Evolutionary conservation across 2,888 invertebrate genomes (phyloP), one percentile per base, ranked within the genome.

Genomic region (Diplolepis rosae): DNA sequence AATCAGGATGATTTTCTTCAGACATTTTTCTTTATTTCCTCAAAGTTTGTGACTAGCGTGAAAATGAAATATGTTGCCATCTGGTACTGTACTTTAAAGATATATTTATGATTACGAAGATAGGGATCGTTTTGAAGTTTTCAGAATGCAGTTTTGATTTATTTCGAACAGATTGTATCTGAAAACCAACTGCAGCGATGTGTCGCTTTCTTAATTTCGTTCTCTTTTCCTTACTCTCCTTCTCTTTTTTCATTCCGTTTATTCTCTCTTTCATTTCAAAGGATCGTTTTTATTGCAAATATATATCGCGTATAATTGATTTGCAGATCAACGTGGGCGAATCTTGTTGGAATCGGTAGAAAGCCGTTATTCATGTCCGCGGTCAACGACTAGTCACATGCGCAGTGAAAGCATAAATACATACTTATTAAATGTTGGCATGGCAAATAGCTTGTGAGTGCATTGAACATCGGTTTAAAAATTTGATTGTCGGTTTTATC

Each of bases 291-390:
- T 66, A 66, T 66, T 65, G 81, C 81, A 82, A 83, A 83, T 83
- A 82, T 82, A 83, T 83, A 82, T 83, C 80, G 78, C 76, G 69
- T 78, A 79, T 84, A 84, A 84, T 84, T 84, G 83, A 84, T 83
- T 83, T 80, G 76, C 80, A 79, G 82, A 78, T 74, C 77, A 70
- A 80, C 77, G 84, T 84, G 83, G 84, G 84, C 83, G 84, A 84
- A 82, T 82, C 81, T 77, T 52, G 24, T 68, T 27, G 52, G 70
- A 76, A 82, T 83, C 82, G 71, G 78, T 73, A 72, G 78, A 79
- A 66, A 77, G 79, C 78, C 78, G 82, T 81, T 83, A 80, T 70
- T 82, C 80, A 75, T 73, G 77, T 65, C 68, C 30, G 66, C 69
- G 72, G 70, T 72, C 72, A 72, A 68, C 56, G 54, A 45, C 30